These are phyloP conservation scores for Aquatica leii DNA, from an alignment of 2,888 invertebrate genomes.

Conservation along the genomic window DNA sequence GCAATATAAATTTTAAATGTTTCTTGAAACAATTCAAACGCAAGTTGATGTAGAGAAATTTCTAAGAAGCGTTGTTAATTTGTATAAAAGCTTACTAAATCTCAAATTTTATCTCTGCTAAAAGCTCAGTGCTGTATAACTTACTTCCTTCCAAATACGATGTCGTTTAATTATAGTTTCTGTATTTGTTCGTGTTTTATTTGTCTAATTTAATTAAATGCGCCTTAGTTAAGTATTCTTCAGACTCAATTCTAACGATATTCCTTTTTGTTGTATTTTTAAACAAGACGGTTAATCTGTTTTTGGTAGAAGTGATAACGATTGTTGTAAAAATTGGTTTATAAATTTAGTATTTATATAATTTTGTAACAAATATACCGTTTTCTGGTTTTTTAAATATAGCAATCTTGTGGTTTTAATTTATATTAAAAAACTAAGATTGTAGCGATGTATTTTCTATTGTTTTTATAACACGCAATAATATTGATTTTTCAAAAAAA, in stretches of 20 bases:
- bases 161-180: conserved; percentile 31
- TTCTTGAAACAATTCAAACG: conserved; percentile 25
- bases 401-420: too few relatives aligned
- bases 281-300: not conserved
- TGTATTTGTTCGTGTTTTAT: conserved; percentile 31
- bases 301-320: too few relatives aligned
- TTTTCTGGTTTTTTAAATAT: too few relatives aligned
- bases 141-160: conserved; percentile 22
- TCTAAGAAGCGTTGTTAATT: conserved; percentile 30
- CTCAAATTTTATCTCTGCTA: conserved; percentile 32
- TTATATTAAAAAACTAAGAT: too few relatives aligned
- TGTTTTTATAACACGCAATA: too few relatives aligned
- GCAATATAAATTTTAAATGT: conserved; percentile 25
- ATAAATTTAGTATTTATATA: too few relatives aligned
- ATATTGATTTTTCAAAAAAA: too few relatives aligned
- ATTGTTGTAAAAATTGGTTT: too few relatives aligned
- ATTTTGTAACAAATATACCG: too few relatives aligned
- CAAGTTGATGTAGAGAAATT: conserved; percentile 20
- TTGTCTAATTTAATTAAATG: conserved; percentile 33
- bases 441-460: too few relatives aligned
- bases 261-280: not conserved
- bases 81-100: conserved; percentile 36
- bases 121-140: conserved; percentile 25
- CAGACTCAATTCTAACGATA: not conserved
- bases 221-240: conserved; percentile 17